Evolutionary conservation across 2,797 vertebrate species (phyloP), one percentile per base, ranked within the genome.

Genomic region (Discoglossus pictus): DNA sequence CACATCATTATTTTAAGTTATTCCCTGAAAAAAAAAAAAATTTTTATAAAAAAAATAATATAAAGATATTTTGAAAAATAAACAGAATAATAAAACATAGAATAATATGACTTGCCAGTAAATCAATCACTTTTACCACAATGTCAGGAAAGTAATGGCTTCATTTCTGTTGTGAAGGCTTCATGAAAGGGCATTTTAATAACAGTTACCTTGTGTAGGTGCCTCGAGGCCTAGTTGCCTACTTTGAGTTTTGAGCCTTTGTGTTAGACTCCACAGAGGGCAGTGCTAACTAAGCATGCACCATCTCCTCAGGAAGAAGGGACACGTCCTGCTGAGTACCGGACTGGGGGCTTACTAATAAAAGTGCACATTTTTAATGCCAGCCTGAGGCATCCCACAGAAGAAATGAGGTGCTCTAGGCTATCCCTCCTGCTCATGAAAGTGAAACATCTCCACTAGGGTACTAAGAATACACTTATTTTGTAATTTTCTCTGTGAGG

Each of bases 401-500:
- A 66, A 50, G 72, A 72, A 34, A 56, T 25, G 17, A 40, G 66
- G 60, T 15, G 80, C 83, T 81, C 73, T 75, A 75, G 78, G 80
- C 79, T 43, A 72, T 75, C 66, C 75, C 74, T 59, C 79, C 78
- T 79, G 73, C 68, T 69, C 75, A 69, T 39, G 68, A 76, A 55
- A 59, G 34, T 48, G 2, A 73, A 78, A 76, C 70, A 73, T 21
- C 48, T 74, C 55, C 47, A 61, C 70, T 48, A 1, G 67, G 70
- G 68, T 10, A 36, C 51, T 55, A 73, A 75, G 63, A 73, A 71
- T 80, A 78, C 78, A 72, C 78, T 81, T 65, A 80, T 72, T 67
- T 77, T 74, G 73, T 75, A 40, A 80, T 82, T 82, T 78, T 77
- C 65, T 74, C 46, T 46, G 71, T 76, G 74, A 83, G 84, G 80